Evolutionary conservation across 2,888 invertebrate species (phyloP).

Genomic region (Mechanitis mazaeus): DNA sequence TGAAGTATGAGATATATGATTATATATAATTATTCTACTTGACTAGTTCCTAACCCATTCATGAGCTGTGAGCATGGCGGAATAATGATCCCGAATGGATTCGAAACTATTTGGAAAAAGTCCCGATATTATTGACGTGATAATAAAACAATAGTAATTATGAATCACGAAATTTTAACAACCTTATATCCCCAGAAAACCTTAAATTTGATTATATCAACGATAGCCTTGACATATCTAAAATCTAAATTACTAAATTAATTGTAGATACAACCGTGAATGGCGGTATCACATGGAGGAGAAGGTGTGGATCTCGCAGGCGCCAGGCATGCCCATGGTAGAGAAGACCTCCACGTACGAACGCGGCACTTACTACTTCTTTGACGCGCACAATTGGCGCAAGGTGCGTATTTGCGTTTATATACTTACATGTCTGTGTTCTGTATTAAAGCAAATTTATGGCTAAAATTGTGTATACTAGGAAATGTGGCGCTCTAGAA

Average conservation of each 20-base stretch:
- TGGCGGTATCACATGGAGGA: constrained; percentile 99
- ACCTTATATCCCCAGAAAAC: not conserved
- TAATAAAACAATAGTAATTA: too few species aligned
- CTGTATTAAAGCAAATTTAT: too few species aligned
- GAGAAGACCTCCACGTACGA: constrained; percentile 98
- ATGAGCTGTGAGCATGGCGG: too few species aligned
- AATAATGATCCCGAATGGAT: too few species aligned
- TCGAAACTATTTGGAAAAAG: too few species aligned
- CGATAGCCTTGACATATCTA: not conserved
- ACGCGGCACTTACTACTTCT: constrained; percentile 99
- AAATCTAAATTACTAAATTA: constrained; percentile 8
- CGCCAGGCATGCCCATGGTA: constrained; percentile 94
- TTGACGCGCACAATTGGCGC: constrained; percentile 99
- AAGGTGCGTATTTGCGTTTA: constrained; percentile 72
- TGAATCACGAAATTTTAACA: not conserved
- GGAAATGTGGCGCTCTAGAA: too few species aligned
- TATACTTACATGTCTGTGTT: too few species aligned
- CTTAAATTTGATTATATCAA: not conserved
- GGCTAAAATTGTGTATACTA: too few species aligned
- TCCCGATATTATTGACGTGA: too few species aligned
- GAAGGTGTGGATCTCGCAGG: constrained; percentile 98
- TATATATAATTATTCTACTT: too few species aligned
- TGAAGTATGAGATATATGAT: too few species aligned
- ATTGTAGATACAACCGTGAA: constrained; percentile 93
- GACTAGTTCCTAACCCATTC: too few species aligned